Percentiles rank a stretch among this genome's conserved stretches.
phyloP scores from a whole-genome alignment of 2,113 vertebrate genomes.

The Ardeotis arabs region DNA sequence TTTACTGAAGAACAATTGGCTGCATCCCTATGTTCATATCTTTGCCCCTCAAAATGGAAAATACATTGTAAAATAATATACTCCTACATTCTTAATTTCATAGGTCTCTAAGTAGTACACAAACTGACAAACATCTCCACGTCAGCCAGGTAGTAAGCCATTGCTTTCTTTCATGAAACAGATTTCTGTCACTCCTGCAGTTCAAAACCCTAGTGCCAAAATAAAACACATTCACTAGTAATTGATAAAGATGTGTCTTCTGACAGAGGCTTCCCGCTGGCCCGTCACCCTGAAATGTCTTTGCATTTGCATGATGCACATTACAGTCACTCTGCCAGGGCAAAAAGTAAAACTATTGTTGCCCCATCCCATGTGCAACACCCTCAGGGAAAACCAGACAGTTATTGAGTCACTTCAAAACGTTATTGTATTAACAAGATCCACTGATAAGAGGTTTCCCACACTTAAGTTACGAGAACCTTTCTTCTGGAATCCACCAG shows the following conservation, averaged over 20 bases:
- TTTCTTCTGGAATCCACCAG: conserved; percentile 18
- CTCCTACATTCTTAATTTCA: not conserved
- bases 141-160: not conserved
- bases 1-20: not conserved
- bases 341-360: not conserved
- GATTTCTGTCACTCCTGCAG: not conserved
- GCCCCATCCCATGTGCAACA: not conserved
- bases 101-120: not conserved
- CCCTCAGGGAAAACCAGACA: not conserved
- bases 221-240: not conserved
- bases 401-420: not conserved
- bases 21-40: not conserved
- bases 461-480: conserved; percentile 16
- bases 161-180: not conserved
- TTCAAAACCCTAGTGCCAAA: not conserved
- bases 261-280: not conserved
- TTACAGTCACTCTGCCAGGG: not conserved
- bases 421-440: not conserved
- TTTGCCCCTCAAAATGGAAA: not conserved
- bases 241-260: not conserved
- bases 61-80: not conserved
- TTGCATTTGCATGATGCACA: not conserved
- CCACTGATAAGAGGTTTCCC: conserved; percentile 23
- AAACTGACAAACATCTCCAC: not conserved
- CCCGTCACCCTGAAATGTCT: not conserved